phyloP scores from a whole-genome alignment of 2,797 vertebrate genomes.

The Coendou prehensilis region DNA sequence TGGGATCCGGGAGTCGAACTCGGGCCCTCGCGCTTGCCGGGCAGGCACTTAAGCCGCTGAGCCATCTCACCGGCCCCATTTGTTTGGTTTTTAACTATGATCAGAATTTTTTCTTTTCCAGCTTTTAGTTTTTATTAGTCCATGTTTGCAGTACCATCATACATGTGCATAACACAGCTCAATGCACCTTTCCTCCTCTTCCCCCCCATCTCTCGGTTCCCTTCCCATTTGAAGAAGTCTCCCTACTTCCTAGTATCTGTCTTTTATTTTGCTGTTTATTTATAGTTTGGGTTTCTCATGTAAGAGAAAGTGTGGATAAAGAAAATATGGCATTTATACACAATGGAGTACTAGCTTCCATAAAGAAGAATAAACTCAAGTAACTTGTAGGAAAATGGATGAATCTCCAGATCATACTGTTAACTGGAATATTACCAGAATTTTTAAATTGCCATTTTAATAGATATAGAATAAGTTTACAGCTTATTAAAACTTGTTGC shows the following conservation, averaged over 20 bases:
- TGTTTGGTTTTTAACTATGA: background rate
- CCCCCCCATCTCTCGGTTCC: accelerated
- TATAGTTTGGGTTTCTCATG: background rate
- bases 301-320: background rate
- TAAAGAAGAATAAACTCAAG: background rate
- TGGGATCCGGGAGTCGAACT: no score
- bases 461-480: background rate
- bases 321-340: no score
- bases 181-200: background rate
- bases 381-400: background rate
- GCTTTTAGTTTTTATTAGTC: background rate
- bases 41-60: no score
- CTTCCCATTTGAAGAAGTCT: background rate
- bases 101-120: background rate
- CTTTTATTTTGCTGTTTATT: background rate
- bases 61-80: no score
- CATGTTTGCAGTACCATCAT: background rate
- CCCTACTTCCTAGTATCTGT: background rate
- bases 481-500: background rate
- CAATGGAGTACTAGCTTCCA: background rate
- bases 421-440: background rate
- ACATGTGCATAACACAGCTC: background rate
- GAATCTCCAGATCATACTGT: background rate
- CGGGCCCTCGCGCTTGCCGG: no score
- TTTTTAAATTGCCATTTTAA: background rate